Evolutionary conservation across 2,113 vertebrate genomes (phyloP).

Genomic region (Dascyllus trimaculatus): DNA sequence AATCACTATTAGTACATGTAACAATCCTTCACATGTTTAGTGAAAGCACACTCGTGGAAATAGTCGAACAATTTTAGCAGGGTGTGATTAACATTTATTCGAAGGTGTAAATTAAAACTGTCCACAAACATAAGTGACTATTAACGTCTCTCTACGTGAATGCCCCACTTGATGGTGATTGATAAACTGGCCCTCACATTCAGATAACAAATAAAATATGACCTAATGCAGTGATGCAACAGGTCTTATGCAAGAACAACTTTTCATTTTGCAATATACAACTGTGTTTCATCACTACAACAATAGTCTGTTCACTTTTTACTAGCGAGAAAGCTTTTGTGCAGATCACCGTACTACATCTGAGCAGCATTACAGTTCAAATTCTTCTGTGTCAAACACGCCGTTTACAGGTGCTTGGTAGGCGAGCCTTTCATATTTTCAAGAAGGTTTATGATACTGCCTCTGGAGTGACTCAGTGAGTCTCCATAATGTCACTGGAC

Average conservation of each 20-base stretch:
- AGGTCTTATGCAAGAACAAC: conserved; percentile 17
- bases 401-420: conserved; percentile 14
- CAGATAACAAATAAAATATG: conserved; percentile 13
- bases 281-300: background rate
- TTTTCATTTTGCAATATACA: background rate
- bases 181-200: conserved; percentile 32
- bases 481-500: conserved; percentile 27
- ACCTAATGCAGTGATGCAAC: conserved; percentile 1
- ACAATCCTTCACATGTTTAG: background rate
- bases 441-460: conserved; percentile 23
- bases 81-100: conserved; percentile 5
- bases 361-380: conserved; percentile 53
- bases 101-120: conserved; percentile 16
- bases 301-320: conserved; percentile 3
- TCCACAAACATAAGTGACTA: background rate
- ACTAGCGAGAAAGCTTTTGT: conserved; percentile 28
- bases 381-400: conserved; percentile 8
- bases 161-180: conserved; percentile 6
- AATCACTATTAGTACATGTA: conserved; percentile 1
- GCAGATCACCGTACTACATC: conserved; percentile 38
- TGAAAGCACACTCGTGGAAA: background rate
- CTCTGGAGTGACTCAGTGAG: background rate
- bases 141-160: conserved; percentile 8
- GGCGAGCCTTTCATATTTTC: conserved; percentile 6
- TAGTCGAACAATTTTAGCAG: background rate